These are phyloP conservation scores for Deroplatys truncata DNA, from an alignment of 2,888 invertebrate genomes.

Conservation along the genomic window DNA sequence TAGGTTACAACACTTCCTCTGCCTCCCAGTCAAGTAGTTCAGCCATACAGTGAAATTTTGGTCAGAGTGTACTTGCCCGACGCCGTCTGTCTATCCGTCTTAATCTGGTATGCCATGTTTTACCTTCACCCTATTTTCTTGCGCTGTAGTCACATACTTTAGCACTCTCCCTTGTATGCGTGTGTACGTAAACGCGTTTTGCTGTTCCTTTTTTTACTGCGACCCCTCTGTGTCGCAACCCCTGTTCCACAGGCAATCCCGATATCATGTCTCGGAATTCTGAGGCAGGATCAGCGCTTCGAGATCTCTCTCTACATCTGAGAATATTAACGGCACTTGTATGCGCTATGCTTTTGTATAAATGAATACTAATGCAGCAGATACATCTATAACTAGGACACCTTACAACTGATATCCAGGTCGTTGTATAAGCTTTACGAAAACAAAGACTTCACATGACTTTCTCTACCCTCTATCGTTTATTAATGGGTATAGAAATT, in stretches of 20 bases:
- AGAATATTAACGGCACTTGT: background rate
- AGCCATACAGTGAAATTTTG: background rate
- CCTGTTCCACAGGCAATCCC: background rate
- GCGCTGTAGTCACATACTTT: background rate
- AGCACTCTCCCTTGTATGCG: background rate
- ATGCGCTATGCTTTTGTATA: background rate
- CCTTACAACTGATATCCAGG: too few relatives aligned
- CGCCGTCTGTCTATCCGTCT: background rate
- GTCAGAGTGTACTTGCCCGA: background rate
- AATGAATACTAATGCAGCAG: too few relatives aligned
- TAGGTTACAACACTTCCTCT: too few relatives aligned
- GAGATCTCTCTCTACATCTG: background rate
- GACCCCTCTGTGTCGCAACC: background rate
- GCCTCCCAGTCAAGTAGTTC: too few relatives aligned
- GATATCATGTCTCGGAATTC: background rate
- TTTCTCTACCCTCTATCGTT: too few relatives aligned
- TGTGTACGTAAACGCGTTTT: background rate
- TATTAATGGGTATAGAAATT: too few relatives aligned
- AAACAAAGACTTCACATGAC: too few relatives aligned
- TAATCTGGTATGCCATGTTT: background rate
- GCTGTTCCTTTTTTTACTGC: background rate
- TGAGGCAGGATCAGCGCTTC: background rate
- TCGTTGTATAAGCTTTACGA: too few relatives aligned
- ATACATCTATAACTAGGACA: too few relatives aligned
- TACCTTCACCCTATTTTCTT: background rate